These are phyloP conservation scores for Agrochola circellaris DNA, from an alignment of 2,888 invertebrate genomes.

Conservation along the genomic window DNA sequence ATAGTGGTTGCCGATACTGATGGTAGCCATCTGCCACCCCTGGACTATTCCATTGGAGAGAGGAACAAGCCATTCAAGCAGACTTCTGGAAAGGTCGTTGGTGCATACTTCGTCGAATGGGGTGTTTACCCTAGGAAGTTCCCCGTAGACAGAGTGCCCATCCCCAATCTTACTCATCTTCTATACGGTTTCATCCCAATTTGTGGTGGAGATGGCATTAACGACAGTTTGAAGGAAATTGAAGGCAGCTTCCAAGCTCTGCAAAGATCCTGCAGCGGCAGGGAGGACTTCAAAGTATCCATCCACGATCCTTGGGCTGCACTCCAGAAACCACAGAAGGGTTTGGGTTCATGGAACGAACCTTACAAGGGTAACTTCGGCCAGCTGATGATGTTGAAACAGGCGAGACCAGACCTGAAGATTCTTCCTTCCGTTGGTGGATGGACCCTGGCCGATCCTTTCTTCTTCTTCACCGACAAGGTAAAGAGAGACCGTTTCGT, in stretches of 20 bases:
- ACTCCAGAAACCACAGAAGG: conserved; percentile 87
- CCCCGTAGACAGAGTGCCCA: conserved; percentile 85
- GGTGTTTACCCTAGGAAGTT: conserved; percentile 88
- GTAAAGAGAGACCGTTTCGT: conserved; percentile 85
- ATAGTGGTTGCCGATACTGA: conserved; percentile 88
- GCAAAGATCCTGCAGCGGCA: conserved; percentile 87
- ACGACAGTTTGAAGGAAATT: conserved; percentile 89
- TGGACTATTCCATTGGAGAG: conserved; percentile 83
- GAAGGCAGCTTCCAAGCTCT: conserved; percentile 89
- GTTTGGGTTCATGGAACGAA: conserved; percentile 87
- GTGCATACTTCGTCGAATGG: conserved; percentile 89
- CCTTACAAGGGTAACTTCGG: conserved; percentile 89
- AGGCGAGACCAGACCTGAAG: conserved; percentile 86
- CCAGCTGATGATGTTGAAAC: conserved; percentile 88
- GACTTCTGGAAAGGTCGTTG: conserved; percentile 87
- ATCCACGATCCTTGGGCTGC: conserved; percentile 89
- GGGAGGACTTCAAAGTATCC: conserved; percentile 88
- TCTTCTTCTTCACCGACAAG: conserved; percentile 86
- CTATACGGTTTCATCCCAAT: conserved; percentile 88
- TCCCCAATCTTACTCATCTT: conserved; percentile 87
- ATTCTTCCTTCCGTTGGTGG: conserved; percentile 87
- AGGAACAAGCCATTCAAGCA: conserved; percentile 88
- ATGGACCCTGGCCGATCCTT: conserved; percentile 88
- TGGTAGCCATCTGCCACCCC: conserved; percentile 87
- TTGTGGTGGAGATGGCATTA: conserved; percentile 88